phyloP scores from a whole-genome alignment of 2,797 vertebrate species.

The Sebastes hubbsi region DNA sequence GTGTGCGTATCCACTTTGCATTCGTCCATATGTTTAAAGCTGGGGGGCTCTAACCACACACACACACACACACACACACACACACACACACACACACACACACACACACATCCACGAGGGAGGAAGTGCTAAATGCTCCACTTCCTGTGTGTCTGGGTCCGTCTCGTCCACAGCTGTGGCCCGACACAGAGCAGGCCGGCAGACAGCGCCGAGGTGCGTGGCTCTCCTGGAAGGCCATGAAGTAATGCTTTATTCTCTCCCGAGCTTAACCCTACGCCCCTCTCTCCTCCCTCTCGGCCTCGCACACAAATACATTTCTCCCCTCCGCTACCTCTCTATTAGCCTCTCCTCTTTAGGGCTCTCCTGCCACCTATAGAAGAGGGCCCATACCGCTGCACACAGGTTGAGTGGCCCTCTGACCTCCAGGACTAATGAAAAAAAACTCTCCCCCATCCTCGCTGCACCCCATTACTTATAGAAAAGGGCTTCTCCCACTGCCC shows the following conservation, averaged over 20 bases:
- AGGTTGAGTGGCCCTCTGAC: slow-evolving; percentile 86
- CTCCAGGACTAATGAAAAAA: slow-evolving; percentile 90
- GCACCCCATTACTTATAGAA: slow-evolving; percentile 79
- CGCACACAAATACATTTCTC: slow-evolving; percentile 40
- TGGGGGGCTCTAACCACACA: slow-evolving; percentile 20
- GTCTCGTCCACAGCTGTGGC: slow-evolving; percentile 57
- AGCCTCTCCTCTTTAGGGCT: slow-evolving; percentile 40
- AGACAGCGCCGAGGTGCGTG: slow-evolving; percentile 28
- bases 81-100: slow-evolving; percentile 5
- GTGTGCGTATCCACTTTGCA: slow-evolving; percentile 22
- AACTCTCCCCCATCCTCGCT: slow-evolving; percentile 38
- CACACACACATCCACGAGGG: slow-evolving; percentile 22
- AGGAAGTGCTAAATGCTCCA: slow-evolving; percentile 72
- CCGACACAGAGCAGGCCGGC: slow-evolving; percentile 62
- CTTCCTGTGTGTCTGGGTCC: slow-evolving; percentile 68
- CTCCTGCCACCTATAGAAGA: slow-evolving; percentile 65
- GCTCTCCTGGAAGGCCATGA: slow-evolving; percentile 43
- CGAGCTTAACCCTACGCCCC: slow-evolving; percentile 35
- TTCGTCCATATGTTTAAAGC: slow-evolving; percentile 41
- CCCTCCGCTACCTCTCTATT: slow-evolving; percentile 38
- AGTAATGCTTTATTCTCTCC: slow-evolving; percentile 54
- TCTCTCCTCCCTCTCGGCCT: slow-evolving; percentile 16
- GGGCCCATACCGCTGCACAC: slow-evolving; percentile 47
- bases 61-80: slow-evolving; percentile 11
- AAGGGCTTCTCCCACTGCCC: slow-evolving; percentile 67